phyloP scores from a whole-genome alignment of 2,797 vertebrate genomes.

The Muscicapa comitata region DNA sequence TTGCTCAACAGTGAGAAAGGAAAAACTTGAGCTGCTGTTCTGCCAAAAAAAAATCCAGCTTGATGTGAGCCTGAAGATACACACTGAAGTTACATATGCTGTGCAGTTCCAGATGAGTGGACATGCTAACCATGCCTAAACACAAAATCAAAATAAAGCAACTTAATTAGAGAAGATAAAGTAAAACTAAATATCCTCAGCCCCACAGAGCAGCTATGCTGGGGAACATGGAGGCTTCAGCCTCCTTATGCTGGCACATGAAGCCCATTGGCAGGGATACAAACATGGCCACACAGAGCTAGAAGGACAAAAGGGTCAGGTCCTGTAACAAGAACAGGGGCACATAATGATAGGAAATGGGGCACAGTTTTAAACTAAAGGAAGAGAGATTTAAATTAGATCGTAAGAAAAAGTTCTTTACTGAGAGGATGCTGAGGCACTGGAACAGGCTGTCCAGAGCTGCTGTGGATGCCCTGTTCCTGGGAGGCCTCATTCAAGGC shows the following conservation, averaged over 20 bases:
- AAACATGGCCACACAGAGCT: not conserved
- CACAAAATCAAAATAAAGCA: not conserved
- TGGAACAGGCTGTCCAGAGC: not conserved
- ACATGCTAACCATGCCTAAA: not conserved
- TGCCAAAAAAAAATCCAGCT: not conserved
- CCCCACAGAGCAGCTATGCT: not conserved
- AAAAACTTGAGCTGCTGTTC: not conserved
- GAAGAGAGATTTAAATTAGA: not conserved
- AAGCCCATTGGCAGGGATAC: not conserved
- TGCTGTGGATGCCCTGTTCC: not conserved
- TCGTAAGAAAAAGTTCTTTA: not conserved
- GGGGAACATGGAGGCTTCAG: not conserved
- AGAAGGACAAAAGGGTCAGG: not conserved
- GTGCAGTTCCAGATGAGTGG: not conserved
- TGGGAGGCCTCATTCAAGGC: not conserved
- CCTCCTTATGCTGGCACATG: accelerated
- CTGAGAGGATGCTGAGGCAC: not conserved
- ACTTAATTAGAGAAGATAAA: not conserved
- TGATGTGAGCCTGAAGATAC: not conserved
- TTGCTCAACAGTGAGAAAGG: not conserved
- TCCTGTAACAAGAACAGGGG: accelerated
- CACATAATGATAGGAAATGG: not conserved
- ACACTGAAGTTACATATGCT: not conserved
- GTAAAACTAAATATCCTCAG: not conserved
- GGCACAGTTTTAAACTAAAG: not conserved